These are phyloP conservation scores for Sterrhoptilus dennistouni DNA, from an alignment of 2,113 vertebrate species.

Conservation along the genomic window DNA sequence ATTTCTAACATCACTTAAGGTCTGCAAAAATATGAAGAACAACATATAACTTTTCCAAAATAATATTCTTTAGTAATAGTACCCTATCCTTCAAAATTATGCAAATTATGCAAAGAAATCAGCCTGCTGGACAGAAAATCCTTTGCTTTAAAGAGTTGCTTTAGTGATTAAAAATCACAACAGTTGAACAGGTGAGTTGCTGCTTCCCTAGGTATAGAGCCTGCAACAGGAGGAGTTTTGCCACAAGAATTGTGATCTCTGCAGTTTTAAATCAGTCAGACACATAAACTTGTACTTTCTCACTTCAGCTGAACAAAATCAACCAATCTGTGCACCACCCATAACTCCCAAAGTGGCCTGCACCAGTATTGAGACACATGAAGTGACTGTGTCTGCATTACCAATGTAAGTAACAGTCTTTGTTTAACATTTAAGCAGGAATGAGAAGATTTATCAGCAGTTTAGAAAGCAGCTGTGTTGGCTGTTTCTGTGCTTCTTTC, in stretches of 20 bases:
- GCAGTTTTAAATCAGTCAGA: neutral
- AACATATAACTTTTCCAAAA: neutral
- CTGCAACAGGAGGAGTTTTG: neutral
- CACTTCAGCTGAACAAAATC: neutral
- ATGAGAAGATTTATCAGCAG: neutral
- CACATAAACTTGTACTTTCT: neutral
- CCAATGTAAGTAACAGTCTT: rapidly evolving
- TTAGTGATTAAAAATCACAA: neutral
- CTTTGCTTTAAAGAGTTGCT: neutral
- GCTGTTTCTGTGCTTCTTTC: neutral
- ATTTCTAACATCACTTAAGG: slow-evolving; percentile 88
- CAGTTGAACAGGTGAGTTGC: neutral
- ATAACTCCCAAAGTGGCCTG: neutral
- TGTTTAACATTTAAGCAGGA: neutral
- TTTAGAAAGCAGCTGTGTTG: neutral
- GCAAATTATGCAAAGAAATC: neutral
- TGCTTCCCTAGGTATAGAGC: neutral
- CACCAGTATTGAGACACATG: neutral
- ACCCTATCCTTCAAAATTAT: neutral
- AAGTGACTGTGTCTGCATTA: neutral
- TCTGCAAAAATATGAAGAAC: slow-evolving; percentile 74
- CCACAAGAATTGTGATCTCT: neutral
- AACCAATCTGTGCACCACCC: neutral
- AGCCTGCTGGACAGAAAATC: neutral
- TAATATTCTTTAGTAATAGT: neutral